Base-by-base conservation (phyloP, 2,888 invertebrate genomes). In the Incurvaria masculella region DNA sequence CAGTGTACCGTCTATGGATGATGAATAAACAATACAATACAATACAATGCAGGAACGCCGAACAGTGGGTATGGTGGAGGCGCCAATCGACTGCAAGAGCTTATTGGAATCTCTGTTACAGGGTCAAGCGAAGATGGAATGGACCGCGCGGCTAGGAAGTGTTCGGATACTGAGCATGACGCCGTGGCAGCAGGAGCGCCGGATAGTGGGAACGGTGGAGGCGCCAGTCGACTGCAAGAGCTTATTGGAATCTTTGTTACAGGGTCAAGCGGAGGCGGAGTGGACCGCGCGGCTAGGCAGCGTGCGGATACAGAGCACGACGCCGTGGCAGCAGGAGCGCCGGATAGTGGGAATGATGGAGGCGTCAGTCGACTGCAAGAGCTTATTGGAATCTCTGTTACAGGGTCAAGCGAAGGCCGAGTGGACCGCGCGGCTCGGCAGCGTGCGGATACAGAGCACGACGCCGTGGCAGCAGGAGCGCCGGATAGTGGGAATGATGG, bases 401-500 rank as follows among this genome's bases (percentile, higher is more conserved):
- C 67, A 84, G 80, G 88, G 93, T 2, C 93, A 93, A 73, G 88
- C 91, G 18, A 88, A 90, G 64, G 91, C 91, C 0, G 91, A 92
- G 64, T 94, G 94, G 94, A 84, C 86, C 21, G 92, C 90, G 0
- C 81, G 88, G 55, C 81, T 91, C 50, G 93, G 92, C 2, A 81
- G 85, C 5, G 85, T 91, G 0, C 82, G 94, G 42, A 80, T 91
- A 40, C 84, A 88, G 40, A 87, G 90, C 51, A 86, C 87, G 1
- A 85, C 92, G 1, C 94, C 94, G 0, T 93, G 93, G 93, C 90
- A 91, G 57, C 93, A 92, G 63, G 89, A 93, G 56, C 79, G 89
- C 45, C 80, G 90, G 48, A 87, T 92, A 46, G 84, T 93, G 4
- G 92, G 93, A 23, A 89, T 94, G 88, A 86, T 91, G 16, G 91